Percentiles rank a stretch among this genome's conserved stretches.
These are phyloP conservation scores for Phylloscopus whistleri DNA, from an alignment of 2,113 vertebrate species.

Conservation along the genomic window DNA sequence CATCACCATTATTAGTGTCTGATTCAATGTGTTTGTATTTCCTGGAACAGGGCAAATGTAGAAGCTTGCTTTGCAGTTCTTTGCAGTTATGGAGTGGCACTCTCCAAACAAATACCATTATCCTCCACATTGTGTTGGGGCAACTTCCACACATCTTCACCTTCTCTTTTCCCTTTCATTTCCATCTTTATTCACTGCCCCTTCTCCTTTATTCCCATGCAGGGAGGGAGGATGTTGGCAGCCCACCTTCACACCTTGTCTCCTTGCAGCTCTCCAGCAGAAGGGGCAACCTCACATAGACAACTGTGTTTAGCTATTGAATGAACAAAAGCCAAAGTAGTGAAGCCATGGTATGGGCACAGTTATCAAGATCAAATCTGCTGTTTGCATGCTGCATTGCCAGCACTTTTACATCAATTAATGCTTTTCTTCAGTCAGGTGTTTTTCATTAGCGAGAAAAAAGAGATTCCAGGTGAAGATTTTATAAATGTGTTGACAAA, in stretches of 20 bases:
- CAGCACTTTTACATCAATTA: constrained; percentile 45
- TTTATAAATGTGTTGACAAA: constrained; percentile 69
- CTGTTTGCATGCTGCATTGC: background rate
- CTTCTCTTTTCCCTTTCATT: background rate
- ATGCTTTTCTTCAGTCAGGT: constrained; percentile 60
- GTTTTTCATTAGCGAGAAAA: constrained; percentile 67
- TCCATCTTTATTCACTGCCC: background rate
- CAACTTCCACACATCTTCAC: background rate
- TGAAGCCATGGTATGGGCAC: background rate
- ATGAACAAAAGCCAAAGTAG: background rate
- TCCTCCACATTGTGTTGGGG: background rate
- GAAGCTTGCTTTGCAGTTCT: background rate
- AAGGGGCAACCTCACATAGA: background rate
- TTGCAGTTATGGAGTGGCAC: background rate
- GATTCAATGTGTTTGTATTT: background rate
- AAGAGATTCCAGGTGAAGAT: constrained; percentile 71
- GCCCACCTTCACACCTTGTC: background rate
- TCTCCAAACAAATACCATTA: background rate
- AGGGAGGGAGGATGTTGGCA: background rate
- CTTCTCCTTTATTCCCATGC: background rate
- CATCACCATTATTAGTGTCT: background rate
- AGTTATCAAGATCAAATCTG: background rate
- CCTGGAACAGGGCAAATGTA: background rate
- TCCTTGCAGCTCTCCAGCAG: background rate
- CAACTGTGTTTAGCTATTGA: background rate